phyloP scores from a whole-genome alignment of 2,113 vertebrate species.

The Chinchilla lanigera region DNA sequence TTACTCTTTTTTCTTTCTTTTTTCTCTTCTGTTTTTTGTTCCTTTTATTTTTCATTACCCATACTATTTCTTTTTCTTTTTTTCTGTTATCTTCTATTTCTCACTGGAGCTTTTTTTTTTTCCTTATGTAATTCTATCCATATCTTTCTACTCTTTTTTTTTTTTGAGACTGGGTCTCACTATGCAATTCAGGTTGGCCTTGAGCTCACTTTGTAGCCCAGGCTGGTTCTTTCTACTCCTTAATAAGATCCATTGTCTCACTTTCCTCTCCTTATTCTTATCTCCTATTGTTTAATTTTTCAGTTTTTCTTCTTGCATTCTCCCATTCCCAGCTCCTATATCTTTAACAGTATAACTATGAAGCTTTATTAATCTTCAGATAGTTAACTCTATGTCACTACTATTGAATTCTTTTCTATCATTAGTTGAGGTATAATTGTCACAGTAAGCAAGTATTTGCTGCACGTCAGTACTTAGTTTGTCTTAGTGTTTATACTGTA shows the following conservation, averaged over 20 bases:
- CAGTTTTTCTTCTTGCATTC: not conserved
- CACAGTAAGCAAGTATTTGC: not conserved
- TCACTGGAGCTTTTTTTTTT: not conserved
- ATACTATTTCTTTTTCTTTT: not conserved
- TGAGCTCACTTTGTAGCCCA: too few relatives aligned
- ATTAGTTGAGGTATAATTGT: not conserved
- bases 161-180: too few relatives aligned
- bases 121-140: not conserved
- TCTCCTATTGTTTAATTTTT: not conserved
- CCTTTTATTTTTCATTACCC: not conserved
- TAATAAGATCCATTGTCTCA: not conserved
- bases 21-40: not conserved
- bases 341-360: not conserved
- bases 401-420: not conserved
- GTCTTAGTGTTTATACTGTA: not conserved
- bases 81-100: not conserved
- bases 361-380: not conserved
- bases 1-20: not conserved
- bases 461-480: not conserved
- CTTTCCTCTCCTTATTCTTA: not conserved
- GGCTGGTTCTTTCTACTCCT: too few relatives aligned
- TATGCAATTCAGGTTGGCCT: too few relatives aligned
- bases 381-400: not conserved
- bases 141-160: not conserved
- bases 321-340: not conserved